Evolutionary conservation across 37 sponge, comb jelly and placozoan genomes (phyloP).

Genomic region (Beroe forskalii): DNA sequence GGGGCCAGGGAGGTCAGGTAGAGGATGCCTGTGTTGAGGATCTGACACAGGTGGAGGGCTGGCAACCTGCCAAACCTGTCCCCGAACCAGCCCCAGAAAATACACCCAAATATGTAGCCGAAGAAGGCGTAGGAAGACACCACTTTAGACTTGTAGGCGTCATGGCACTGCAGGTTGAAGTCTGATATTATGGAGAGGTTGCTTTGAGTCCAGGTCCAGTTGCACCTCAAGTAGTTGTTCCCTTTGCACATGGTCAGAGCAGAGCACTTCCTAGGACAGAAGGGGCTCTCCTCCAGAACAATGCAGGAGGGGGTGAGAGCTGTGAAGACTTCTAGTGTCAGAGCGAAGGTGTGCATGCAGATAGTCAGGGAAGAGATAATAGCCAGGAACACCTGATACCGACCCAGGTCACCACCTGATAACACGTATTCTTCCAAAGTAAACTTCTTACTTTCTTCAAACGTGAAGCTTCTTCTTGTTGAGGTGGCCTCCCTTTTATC

Average conservation of each 20-base stretch:
- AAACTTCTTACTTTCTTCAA: too few relatives aligned
- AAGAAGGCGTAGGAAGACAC: constrained; percentile 46
- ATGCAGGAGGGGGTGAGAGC: constrained; percentile 4
- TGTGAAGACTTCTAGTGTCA: constrained; percentile 32
- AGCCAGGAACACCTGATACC: constrained; percentile 9
- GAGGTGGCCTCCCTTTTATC: too few relatives aligned
- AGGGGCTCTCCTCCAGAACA: background rate
- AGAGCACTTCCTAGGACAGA: constrained; percentile 7
- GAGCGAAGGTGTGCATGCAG: constrained; percentile 42
- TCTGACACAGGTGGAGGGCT: background rate
- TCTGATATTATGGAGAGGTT: constrained; percentile 7
- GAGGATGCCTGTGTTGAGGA: background rate
- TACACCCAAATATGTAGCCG: constrained; percentile 15
- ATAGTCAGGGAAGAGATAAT: constrained; percentile 4
- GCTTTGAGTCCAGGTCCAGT: background rate
- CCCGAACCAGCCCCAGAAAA: constrained; percentile 47
- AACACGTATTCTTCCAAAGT: constrained; percentile 35
- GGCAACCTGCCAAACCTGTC: constrained; percentile 4
- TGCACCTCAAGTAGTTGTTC: background rate
- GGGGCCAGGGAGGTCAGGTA: background rate
- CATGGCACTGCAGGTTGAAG: background rate
- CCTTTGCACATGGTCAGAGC: background rate
- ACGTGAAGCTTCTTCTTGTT: too few relatives aligned
- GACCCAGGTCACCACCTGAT: constrained; percentile 9
- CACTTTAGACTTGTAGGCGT: constrained; percentile 28